These are phyloP conservation scores for Athrips mouffetella DNA, from an alignment of 2,888 invertebrate genomes.

Conservation along the genomic window DNA sequence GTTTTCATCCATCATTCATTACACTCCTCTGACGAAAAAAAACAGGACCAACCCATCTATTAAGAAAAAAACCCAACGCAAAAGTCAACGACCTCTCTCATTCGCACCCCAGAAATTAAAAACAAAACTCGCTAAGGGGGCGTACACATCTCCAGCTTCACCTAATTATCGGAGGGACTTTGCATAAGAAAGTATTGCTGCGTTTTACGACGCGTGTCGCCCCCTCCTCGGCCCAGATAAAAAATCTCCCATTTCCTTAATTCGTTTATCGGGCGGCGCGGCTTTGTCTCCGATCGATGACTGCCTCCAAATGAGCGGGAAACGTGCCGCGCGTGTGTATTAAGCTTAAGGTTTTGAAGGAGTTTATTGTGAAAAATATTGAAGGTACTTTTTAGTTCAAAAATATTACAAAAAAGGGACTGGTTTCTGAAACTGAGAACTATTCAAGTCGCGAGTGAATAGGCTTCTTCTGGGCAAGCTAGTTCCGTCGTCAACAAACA, in stretches of 20 bases:
- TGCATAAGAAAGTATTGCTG: conserved; percentile 78
- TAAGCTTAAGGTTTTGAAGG: conserved; percentile 53
- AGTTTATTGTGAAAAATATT: conserved; percentile 14
- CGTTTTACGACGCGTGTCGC: conserved; percentile 75
- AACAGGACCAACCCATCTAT: background rate
- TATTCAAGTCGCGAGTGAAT: no score
- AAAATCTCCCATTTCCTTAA: conserved; percentile 79
- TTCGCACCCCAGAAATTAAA: conserved; percentile 57
- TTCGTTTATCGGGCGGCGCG: conserved; percentile 76
- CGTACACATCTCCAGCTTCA: conserved; percentile 58
- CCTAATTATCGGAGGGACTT: conserved; percentile 77
- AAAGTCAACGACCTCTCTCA: conserved; percentile 28
- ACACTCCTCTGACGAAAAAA: background rate
- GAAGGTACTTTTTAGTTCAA: background rate
- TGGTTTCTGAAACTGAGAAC: no score
- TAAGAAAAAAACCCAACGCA: conserved; percentile 5
- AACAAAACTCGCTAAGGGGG: conserved; percentile 60
- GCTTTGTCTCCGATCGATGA: conserved; percentile 78
- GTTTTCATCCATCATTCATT: background rate
- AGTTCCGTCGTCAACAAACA: no score
- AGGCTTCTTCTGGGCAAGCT: no score
- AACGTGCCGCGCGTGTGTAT: conserved; percentile 75
- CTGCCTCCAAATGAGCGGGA: conserved; percentile 71
- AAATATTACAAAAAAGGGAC: no score
- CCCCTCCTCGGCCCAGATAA: conserved; percentile 66